Conservation (phyloP, 92 coral and sea anemone genomes). For the Anthopleura xanthogrammica region DNA sequence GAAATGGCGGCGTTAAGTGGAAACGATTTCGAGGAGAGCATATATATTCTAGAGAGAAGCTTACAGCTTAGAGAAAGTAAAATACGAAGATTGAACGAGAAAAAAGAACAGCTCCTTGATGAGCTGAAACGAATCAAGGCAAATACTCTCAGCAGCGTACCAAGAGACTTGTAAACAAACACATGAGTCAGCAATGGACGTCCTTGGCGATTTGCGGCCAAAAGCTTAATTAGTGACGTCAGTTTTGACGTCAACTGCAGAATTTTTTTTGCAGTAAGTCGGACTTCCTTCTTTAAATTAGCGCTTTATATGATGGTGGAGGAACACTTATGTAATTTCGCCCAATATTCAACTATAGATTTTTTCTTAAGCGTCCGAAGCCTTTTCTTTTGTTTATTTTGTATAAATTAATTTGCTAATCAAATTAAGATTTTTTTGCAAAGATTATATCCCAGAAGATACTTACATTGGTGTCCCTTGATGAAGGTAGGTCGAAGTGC, state of each 20-base stretch:
- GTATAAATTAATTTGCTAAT: no score
- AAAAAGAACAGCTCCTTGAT: slow-evolving; percentile 19
- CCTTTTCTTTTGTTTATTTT: no score
- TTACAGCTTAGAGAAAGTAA: slow-evolving; percentile 23
- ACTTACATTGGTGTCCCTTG: no score
- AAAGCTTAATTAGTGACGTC: not conserved
- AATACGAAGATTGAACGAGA: slow-evolving; percentile 15
- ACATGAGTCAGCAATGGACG: not conserved
- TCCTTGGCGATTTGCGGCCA: not conserved
- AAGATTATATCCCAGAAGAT: no score
- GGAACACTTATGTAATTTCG: no score
- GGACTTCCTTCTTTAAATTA: no score
- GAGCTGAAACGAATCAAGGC: slow-evolving; percentile 19
- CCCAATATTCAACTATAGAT: no score
- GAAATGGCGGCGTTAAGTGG: not conserved
- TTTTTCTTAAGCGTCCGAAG: no score
- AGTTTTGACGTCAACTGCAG: no score
- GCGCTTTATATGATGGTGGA: no score
- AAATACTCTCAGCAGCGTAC: not conserved
- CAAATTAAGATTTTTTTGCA: no score
- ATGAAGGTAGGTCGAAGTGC: not conserved
- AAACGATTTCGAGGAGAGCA: slow-evolving; percentile 10
- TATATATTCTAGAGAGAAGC: slow-evolving; percentile 9
- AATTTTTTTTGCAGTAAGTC: no score
- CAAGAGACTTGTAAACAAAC: not conserved